Base-by-base conservation (phyloP, 2,113 vertebrate genomes). In the Lutjanus erythropterus region DNA sequence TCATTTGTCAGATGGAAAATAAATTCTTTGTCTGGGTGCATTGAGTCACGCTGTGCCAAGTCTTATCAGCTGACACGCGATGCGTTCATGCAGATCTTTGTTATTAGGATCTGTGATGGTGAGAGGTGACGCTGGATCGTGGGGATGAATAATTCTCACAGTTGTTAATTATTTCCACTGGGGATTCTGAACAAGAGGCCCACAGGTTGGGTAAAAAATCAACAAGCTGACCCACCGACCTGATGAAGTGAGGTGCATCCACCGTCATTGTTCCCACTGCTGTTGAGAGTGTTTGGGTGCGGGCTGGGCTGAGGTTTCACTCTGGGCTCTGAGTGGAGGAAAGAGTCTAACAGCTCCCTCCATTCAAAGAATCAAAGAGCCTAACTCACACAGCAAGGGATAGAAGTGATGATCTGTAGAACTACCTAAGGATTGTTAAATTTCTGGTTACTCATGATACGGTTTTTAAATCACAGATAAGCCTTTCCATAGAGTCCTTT, bases 81-180 rank as follows among this genome's bases (percentile, higher is more conserved):
- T 64, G 83, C 67, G 21, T 86, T 89, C 78, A 78, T 75, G 87
- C 81, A 81, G 42, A 81, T 86, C 78, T 71, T 64, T 86, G 73
- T 75, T 84, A 70, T 87, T 74, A 59, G 76, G 58, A 73, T 72
- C 42, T 65, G 49, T 71, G 66, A 75, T 69, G 80, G 72, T 44
- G 18, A 74, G 73, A 62, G 75, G 66, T 78, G 82, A 66, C 35
- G 52, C 29, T n/a, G 25, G 37, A 73, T 56, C 50, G 18, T 44
- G 58, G 61, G 52, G 83, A 82, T 68, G 83, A 83, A 83, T 86
- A 65, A 80, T 67, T 75, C 23, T 70, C 62, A 47, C 46, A 56
- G 65, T 55, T 86, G 64, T 78, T 88, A 78, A 89, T 86, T 78
- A 86, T 80, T 80, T 86, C 80, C 69, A 74, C 41, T 46, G 76